A percentile compares a stretch with the other conserved stretches of the same genome.
Evolutionary conservation across 2,888 invertebrate genomes (phyloP).

Genomic region (Hecatera dysodea): DNA sequence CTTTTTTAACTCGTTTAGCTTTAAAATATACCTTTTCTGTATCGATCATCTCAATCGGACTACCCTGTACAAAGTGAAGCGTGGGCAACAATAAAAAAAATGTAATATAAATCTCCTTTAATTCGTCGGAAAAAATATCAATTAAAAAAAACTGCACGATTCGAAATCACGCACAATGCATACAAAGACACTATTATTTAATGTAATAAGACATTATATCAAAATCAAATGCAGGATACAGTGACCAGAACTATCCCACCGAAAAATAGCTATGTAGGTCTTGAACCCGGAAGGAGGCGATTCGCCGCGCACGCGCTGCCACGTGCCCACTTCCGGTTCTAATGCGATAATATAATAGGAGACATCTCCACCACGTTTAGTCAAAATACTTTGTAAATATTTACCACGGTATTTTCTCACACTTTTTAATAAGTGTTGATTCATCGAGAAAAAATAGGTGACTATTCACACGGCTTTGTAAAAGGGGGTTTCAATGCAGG

Average conservation of each 20-base stretch:
- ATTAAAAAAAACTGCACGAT: neutral
- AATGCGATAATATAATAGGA: constrained; percentile 89
- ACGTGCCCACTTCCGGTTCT: constrained; percentile 86
- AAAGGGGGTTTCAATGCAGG: neutral
- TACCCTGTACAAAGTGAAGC: no score
- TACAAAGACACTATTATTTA: constrained; percentile 28
- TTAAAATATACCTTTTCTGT: no score
- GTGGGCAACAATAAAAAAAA: no score
- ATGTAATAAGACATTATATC: constrained; percentile 38
- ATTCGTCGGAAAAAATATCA: no score
- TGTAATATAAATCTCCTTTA: no score
- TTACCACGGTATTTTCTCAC: constrained; percentile 76
- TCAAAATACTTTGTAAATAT: constrained; percentile 74
- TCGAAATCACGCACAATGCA: constrained; percentile 1
- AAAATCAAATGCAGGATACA: constrained; percentile 52
- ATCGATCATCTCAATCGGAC: no score
- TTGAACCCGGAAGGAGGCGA: constrained; percentile 85
- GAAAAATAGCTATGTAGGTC: constrained; percentile 58
- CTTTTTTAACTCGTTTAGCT: no score
- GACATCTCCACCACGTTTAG: constrained; percentile 88
- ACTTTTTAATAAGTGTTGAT: constrained; percentile 64
- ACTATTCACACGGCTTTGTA: constrained; percentile 46
- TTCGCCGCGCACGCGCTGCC: constrained; percentile 86
- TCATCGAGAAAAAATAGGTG: constrained; percentile 34
- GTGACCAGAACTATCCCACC: constrained; percentile 54